Percentiles rank a stretch among this genome's conserved stretches.
Evolutionary conservation across 92 coral and sea anemone genomes (phyloP).

Genomic region (Zoanthus sansibaricus): DNA sequence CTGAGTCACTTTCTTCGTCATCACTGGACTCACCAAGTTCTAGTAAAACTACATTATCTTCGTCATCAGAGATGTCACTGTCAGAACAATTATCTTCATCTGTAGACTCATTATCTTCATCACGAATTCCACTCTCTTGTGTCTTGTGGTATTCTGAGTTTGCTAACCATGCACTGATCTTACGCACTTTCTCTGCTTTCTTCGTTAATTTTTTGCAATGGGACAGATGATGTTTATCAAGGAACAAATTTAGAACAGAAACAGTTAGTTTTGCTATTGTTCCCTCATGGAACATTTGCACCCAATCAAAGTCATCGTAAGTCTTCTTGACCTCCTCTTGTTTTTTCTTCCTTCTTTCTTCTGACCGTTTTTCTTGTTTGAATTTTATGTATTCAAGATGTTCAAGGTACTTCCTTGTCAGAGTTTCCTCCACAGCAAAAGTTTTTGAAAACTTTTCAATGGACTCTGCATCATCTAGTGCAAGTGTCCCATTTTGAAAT

Average conservation of each 20-base stretch:
- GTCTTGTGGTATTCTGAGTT: slow-evolving; percentile 53
- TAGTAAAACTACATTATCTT: neutral
- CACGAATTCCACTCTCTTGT: slow-evolving; percentile 40
- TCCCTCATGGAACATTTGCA: slow-evolving; percentile 53
- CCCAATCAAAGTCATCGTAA: slow-evolving; percentile 50
- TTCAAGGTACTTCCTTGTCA: slow-evolving; percentile 17
- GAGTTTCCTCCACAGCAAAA: slow-evolving; percentile 23
- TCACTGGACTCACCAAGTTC: slow-evolving; percentile 47
- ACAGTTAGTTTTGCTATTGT: slow-evolving; percentile 35
- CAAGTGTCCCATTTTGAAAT: slow-evolving; percentile 10
- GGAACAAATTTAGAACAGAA: slow-evolving; percentile 19
- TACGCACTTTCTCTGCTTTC: slow-evolving; percentile 34
- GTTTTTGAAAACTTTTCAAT: slow-evolving; percentile 35
- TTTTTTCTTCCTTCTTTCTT: slow-evolving; percentile 39
- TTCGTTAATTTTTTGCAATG: slow-evolving; percentile 36
- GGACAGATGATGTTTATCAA: neutral
- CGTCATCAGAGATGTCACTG: slow-evolving; percentile 47
- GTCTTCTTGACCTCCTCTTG: slow-evolving; percentile 47
- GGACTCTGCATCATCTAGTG: slow-evolving; percentile 14
- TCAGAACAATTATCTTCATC: slow-evolving; percentile 33
- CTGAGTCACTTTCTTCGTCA: slow-evolving; percentile 43
- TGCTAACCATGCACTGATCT: slow-evolving; percentile 35
- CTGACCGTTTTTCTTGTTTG: slow-evolving; percentile 26
- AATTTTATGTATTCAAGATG: slow-evolving; percentile 21
- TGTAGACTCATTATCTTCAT: slow-evolving; percentile 20